These are phyloP conservation scores for Crocidura indochinensis DNA, from an alignment of 2,797 vertebrate genomes.

Conservation along the genomic window DNA sequence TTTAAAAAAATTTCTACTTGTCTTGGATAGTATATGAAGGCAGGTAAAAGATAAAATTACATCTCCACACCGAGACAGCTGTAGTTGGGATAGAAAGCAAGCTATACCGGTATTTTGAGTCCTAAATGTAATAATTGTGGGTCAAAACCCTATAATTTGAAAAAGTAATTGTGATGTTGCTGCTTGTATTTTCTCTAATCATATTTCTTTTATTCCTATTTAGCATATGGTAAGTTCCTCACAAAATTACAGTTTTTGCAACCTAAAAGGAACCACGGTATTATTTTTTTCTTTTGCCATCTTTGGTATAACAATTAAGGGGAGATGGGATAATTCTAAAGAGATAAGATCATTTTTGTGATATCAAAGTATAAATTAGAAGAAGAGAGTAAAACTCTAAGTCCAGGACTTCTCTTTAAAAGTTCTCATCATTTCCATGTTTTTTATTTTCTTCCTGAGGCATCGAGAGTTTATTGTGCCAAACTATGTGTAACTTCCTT, in stretches of 20 bases:
- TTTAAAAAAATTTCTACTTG: background rate
- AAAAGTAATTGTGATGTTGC: slow-evolving; percentile 74
- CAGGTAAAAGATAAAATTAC: slow-evolving; percentile 51
- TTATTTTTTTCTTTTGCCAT: slow-evolving; percentile 31
- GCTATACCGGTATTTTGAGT: slow-evolving; percentile 78
- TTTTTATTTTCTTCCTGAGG: background rate
- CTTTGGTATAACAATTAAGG: slow-evolving; percentile 50
- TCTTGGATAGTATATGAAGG: slow-evolving; percentile 40
- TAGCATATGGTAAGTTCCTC: slow-evolving; percentile 53
- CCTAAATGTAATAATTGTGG: slow-evolving; percentile 68
- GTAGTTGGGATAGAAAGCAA: slow-evolving; percentile 62
- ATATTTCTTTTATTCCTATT: slow-evolving; percentile 71
- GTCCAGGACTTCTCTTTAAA: background rate
- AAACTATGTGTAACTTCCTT: background rate
- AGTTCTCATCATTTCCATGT: background rate
- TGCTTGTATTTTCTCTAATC: slow-evolving; percentile 77
- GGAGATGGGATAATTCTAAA: slow-evolving; percentile 18
- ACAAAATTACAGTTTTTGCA: slow-evolving; percentile 58
- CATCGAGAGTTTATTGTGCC: background rate
- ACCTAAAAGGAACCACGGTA: slow-evolving; percentile 46
- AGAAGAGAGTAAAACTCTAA: slow-evolving; percentile 64
- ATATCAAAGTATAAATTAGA: slow-evolving; percentile 37
- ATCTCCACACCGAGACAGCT: slow-evolving; percentile 55
- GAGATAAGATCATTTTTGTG: background rate
- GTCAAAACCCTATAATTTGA: slow-evolving; percentile 78